phyloP scores from a whole-genome alignment of 2,113 vertebrate genomes.

The western clawed frog (Xenopus tropicalis) region UCB_Xtro_10.0 CM004448.2:92983001-92983500 shows the following conservation, averaged over 20 bases:
- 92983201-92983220: conserved; percentile 69
- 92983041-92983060: no score
- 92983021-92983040: no score
- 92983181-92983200: conserved; percentile 64
- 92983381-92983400: conserved; percentile 38
- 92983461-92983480: conserved; percentile 59
- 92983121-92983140: no score
- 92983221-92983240: conserved; percentile 84
- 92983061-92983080: no score
- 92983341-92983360: conserved; percentile 61
- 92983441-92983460: conserved; percentile 60
- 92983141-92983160: no score
- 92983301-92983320: conserved; percentile 57
- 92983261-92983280: conserved; percentile 66
- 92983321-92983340: conserved; percentile 62
- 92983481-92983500: conserved; percentile 66
- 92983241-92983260: conserved; percentile 92
- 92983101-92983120: no score
- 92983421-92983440: conserved; percentile 57
- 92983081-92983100: no score
- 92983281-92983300: conserved; percentile 59
- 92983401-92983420: conserved; percentile 10
- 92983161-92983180: no score
- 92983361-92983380: conserved; percentile 65
- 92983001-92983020: no score